phyloP scores from a whole-genome alignment of 2,797 vertebrate genomes.

The Chiloscyllium punctatum region DNA sequence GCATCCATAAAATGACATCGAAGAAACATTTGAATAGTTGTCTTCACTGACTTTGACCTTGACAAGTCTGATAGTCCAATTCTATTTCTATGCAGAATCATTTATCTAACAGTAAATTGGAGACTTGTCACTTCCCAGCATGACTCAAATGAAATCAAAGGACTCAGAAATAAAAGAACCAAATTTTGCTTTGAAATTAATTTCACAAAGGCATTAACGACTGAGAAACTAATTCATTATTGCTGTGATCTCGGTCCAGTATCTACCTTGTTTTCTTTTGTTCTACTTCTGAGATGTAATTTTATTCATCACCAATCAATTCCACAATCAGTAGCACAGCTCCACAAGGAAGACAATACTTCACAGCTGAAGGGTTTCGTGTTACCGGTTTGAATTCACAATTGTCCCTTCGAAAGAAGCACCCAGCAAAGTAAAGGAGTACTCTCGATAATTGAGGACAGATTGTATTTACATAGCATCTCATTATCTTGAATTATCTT shows the following conservation, averaged over 20 bases:
- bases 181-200: neutral
- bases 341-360: neutral
- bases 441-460: neutral
- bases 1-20: neutral
- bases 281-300: neutral
- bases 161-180: neutral
- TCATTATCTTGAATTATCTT: neutral
- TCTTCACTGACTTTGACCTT: neutral
- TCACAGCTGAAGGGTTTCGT: neutral
- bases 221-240: neutral
- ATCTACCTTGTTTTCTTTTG: neutral
- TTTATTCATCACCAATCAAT: neutral
- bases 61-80: neutral
- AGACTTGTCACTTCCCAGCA: neutral
- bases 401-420: neutral
- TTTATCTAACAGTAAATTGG: neutral
- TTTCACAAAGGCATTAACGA: neutral
- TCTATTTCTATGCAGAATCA: neutral
- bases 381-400: neutral
- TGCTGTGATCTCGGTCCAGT: neutral
- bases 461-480: neutral
- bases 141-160: neutral
- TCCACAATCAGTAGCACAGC: neutral
- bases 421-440: neutral
- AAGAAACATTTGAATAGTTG: neutral